Evolutionary conservation across 2,888 invertebrate genomes (phyloP), one percentile per base, ranked within the genome.

Genomic region (Leucophenga maculata): DNA sequence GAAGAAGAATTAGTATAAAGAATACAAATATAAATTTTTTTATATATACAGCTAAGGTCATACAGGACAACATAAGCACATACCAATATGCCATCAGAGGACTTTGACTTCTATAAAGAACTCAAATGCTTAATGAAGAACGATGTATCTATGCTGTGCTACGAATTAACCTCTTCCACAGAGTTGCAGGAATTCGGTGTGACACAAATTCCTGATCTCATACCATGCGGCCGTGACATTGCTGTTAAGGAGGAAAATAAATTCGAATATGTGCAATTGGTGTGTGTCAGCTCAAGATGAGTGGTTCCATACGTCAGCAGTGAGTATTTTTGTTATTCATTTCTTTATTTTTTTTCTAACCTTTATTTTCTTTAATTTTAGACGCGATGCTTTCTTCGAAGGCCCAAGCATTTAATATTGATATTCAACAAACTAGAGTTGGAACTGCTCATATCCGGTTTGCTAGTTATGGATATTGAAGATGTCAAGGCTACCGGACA

Each of bases 211-310:
- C 90, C 95, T 78, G 96, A 96, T 87, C 90, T 97, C 82, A 94
- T 94, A 85, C 92, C 93, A 20, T 93, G 94, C 87, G 96, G 96
- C 14, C 90, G 94, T 71, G 93, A 95, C 86, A 92, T 95, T 72
- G 88, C 91, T 44, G 96, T 97, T 13, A 94, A 93, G 1, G 96
- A 97, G 88, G 95, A 95, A 81, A 95, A 94, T 81, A 97, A 97
- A 89, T 92, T 94, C 86, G 96, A 96, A 84, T 97, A 97, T 86
- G 94, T 97, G 71, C 92, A 94, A 80, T 90, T 96, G 62, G 95
- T 96, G 3, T n/a, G n/a, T 97, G 96, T 88, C 96, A 96, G 89
- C 94, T 95, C 92, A 96, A 95, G 87, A 97, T 97, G 97, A 96
- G 96, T 62, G 95, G 95, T 83, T 94, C 95, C 70, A 95, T 96